Evolutionary conservation across 2,888 invertebrate genomes (phyloP).

Genomic region (Apamea epomidion): DNA sequence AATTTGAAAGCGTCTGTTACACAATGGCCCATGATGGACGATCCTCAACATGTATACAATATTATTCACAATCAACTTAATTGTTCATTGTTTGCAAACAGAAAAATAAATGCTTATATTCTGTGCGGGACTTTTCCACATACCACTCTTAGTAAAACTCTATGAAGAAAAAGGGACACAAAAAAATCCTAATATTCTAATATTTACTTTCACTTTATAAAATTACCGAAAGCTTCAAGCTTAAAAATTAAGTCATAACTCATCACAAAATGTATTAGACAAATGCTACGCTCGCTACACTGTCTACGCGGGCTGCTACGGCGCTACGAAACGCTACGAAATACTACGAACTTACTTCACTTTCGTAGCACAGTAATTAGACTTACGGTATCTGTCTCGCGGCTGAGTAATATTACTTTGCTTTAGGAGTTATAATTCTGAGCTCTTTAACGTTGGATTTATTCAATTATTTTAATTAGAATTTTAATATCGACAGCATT

Average conservation of each 20-base stretch:
- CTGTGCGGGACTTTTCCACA: too few relatives aligned
- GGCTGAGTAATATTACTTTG: constrained; percentile 73
- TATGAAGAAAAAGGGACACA: constrained; percentile 9
- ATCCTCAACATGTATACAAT: not conserved
- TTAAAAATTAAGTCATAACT: constrained; percentile 76
- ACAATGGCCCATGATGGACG: constrained; percentile 11
- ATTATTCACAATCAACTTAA: not conserved
- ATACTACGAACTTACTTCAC: constrained; percentile 73
- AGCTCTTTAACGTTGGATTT: constrained; percentile 67
- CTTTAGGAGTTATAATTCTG: constrained; percentile 67
- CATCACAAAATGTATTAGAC: constrained; percentile 73
- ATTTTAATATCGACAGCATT: constrained; percentile 50
- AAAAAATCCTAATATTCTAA: constrained; percentile 32
- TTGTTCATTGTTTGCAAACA: not conserved
- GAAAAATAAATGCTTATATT: not conserved
- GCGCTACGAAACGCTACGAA: constrained; percentile 69
- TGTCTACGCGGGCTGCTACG: constrained; percentile 66
- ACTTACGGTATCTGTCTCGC: constrained; percentile 72
- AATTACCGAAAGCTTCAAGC: constrained; percentile 62
- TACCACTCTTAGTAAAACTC: constrained; percentile 28
- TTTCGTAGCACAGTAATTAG: constrained; percentile 77
- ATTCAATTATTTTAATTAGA: constrained; percentile 66
- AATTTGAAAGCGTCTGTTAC: constrained; percentile 13
- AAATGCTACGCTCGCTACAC: constrained; percentile 72
- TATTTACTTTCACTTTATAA: constrained; percentile 35